Percentiles rank a stretch among this genome's conserved stretches.
Conservation (phyloP, 2,797 vertebrate species). For the Tokudaia tokunoshimensis region DNA sequence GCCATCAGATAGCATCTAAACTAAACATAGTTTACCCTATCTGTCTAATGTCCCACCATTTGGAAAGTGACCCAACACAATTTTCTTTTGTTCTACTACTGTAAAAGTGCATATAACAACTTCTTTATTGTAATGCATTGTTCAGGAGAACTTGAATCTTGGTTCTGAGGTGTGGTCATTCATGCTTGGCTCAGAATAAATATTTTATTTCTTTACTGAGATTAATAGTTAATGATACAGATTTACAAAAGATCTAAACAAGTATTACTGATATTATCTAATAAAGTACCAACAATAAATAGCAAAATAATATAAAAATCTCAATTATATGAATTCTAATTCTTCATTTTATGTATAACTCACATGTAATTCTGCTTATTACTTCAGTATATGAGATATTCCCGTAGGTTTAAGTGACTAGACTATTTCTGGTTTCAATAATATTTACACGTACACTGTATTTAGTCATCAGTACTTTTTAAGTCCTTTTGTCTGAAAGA, state of each 20-base stretch:
- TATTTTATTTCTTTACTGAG: not conserved
- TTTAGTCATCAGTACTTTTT: not conserved
- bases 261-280: not conserved
- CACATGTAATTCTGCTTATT: not conserved
- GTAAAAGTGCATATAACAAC: not conserved
- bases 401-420: not conserved
- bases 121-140: not conserved
- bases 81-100: not conserved
- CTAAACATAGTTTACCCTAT: not conserved
- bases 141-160: not conserved
- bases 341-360: not conserved
- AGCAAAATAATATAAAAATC: slow-evolving; percentile 2
- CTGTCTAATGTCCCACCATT: not conserved
- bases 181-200: not conserved
- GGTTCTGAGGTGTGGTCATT: not conserved
- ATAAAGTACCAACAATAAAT: not conserved
- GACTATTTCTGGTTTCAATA: not conserved
- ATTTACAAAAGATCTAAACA: not conserved
- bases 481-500: not conserved
- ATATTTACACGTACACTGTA: not conserved
- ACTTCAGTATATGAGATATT: not conserved
- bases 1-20: not conserved
- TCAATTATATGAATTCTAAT: not conserved
- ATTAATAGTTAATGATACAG: not conserved
- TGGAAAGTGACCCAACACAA: not conserved